phyloP scores from a whole-genome alignment of 2,113 vertebrate species.

The Paramormyrops kingsleyae region DNA sequence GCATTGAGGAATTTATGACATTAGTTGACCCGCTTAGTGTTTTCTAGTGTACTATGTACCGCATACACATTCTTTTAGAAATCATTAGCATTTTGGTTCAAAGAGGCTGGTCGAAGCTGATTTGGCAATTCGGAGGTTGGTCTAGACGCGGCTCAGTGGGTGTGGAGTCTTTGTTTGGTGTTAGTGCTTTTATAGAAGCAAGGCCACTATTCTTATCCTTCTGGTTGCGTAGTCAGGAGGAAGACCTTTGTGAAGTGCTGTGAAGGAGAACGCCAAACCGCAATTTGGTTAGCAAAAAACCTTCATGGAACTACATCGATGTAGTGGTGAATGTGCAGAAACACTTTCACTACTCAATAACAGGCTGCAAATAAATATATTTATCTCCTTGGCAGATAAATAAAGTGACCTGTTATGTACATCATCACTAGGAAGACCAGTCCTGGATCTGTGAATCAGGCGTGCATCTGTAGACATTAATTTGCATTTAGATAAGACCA shows the following conservation, averaged over 20 bases:
- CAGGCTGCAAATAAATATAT: neutral
- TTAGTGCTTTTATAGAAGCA: neutral
- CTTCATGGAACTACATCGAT: neutral
- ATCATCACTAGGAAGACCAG: neutral
- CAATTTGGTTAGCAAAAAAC: constrained; percentile 16
- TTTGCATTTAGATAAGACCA: neutral
- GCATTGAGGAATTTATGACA: neutral
- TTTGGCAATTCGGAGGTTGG: neutral
- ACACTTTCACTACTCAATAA: neutral
- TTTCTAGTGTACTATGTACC: neutral
- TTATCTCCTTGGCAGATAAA: neutral
- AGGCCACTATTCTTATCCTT: neutral
- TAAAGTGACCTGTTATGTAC: neutral
- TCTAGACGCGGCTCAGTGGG: neutral
- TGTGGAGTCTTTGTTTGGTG: neutral
- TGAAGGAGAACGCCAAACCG: neutral
- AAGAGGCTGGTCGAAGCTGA: neutral
- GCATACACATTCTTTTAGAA: neutral
- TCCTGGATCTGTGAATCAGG: neutral
- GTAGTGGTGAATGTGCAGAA: neutral
- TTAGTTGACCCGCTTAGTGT: neutral
- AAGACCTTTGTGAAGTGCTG: neutral
- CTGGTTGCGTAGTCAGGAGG: neutral
- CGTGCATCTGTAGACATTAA: neutral
- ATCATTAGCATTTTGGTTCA: neutral